Evolutionary conservation across 2,113 vertebrate genomes (phyloP).

Genomic region (Sinocyclocheilus anshuiensis): DNA sequence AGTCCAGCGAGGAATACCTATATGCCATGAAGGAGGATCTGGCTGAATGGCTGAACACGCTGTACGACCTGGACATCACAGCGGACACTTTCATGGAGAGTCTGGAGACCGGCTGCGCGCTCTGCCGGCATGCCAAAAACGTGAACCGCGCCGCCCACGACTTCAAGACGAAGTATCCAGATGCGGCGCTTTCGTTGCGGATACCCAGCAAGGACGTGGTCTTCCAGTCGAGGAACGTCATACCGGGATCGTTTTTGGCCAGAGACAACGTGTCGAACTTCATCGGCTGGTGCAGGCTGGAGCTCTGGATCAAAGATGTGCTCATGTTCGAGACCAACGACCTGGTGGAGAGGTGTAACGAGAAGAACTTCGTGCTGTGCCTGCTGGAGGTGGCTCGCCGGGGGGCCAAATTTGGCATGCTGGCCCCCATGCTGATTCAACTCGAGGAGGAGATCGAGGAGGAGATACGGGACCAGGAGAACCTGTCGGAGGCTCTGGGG

Average conservation of each 20-base stretch:
- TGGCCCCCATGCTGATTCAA: slow-evolving; percentile 94
- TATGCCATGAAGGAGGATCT: slow-evolving; percentile 98
- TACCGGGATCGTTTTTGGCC: slow-evolving; percentile 87
- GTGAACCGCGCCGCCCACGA: slow-evolving; percentile 81
- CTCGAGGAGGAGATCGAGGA: slow-evolving; percentile 96
- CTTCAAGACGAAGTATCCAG: slow-evolving; percentile 77
- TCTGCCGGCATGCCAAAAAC: slow-evolving; percentile 91
- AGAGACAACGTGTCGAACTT: slow-evolving; percentile 96
- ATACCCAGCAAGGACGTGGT: slow-evolving; percentile 82
- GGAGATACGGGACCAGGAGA: slow-evolving; percentile 84
- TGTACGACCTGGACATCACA: slow-evolving; percentile 81
- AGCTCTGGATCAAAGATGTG: slow-evolving; percentile 92
- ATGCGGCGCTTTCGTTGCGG: slow-evolving; percentile 70
- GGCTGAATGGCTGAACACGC: slow-evolving; percentile 92
- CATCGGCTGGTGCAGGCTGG: slow-evolving; percentile 91
- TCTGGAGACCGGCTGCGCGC: slow-evolving; percentile 86
- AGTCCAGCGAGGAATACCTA: slow-evolving; percentile 89
- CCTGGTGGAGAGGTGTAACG: slow-evolving; percentile 91
- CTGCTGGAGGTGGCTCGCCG: slow-evolving; percentile 92
- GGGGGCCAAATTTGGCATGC: slow-evolving; percentile 91
- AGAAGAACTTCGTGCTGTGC: slow-evolving; percentile 95
- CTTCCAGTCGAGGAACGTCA: slow-evolving; percentile 86
- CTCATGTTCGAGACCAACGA: slow-evolving; percentile 99
- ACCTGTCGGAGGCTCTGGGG: slow-evolving; percentile 54
- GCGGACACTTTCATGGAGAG: slow-evolving; percentile 86